Percentiles rank a stretch among this genome's conserved stretches.
phyloP scores from a whole-genome alignment of 2,113 vertebrate genomes.

The Cyprinus carpio region DNA sequence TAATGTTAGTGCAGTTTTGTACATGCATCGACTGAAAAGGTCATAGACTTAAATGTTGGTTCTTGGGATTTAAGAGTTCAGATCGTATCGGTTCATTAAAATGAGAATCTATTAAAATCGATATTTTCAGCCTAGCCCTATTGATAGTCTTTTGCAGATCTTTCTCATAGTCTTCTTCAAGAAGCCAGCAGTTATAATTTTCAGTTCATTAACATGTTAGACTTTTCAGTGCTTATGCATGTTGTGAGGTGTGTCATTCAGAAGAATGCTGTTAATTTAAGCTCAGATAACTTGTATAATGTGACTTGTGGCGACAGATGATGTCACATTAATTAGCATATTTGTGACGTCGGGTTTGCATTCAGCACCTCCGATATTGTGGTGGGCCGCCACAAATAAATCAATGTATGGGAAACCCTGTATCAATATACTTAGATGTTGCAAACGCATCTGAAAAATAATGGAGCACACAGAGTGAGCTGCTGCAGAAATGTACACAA shows the following conservation, averaged over 20 bases:
- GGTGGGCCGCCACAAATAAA: too few relatives aligned
- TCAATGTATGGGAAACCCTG: too few relatives aligned
- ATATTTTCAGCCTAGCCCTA: too few relatives aligned
- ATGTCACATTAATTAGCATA: too few relatives aligned
- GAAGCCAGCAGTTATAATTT: not conserved
- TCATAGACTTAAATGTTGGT: not conserved
- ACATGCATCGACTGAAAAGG: too few relatives aligned
- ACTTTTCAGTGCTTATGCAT: not conserved
- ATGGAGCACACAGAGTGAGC: not conserved
- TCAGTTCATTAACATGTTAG: not conserved
- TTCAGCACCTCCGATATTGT: too few relatives aligned
- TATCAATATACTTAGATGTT: too few relatives aligned
- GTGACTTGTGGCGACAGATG: too few relatives aligned
- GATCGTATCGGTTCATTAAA: too few relatives aligned
- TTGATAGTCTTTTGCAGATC: not conserved
- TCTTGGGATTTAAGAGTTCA: not conserved
- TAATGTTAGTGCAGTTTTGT: not conserved
- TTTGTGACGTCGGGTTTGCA: too few relatives aligned
- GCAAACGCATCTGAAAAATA: not conserved
- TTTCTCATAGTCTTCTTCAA: not conserved
- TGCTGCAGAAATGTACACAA: not conserved
- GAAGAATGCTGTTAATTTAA: not conserved
- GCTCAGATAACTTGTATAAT: not conserved
- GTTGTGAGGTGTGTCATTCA: not conserved
- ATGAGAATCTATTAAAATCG: too few relatives aligned